phyloP scores from a whole-genome alignment of 2,797 vertebrate species.

The Pseudotriccus pelzelni region DNA sequence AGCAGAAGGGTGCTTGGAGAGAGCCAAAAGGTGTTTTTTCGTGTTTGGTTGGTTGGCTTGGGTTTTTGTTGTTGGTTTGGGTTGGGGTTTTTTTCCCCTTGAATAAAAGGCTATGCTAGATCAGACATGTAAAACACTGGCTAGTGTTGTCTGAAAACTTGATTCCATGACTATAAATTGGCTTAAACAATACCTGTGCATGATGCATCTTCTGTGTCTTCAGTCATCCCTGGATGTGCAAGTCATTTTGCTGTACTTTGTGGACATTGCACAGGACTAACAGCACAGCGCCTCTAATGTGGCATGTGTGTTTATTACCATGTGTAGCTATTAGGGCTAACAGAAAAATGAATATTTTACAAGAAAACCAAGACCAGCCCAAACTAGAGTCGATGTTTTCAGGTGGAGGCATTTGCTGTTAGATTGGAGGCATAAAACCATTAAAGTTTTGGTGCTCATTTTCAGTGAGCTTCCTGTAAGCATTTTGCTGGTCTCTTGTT shows the following conservation, averaged over 20 bases:
- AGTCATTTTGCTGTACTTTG: neutral
- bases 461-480: neutral
- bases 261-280: fast-evolving
- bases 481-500: fast-evolving
- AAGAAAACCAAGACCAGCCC: neutral
- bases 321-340: neutral
- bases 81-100: neutral
- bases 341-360: neutral
- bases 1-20: neutral
- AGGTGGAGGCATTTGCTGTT: neutral
- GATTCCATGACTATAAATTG: neutral
- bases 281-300: neutral
- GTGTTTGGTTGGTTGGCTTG: neutral
- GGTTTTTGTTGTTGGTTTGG: neutral
- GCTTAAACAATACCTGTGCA: neutral
- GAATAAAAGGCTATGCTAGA: neutral
- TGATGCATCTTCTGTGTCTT: neutral
- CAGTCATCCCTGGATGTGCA: fast-evolving
- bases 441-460: neutral
- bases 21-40: neutral
- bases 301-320: neutral
- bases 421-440: neutral
- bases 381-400: neutral
- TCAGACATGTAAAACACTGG: neutral
- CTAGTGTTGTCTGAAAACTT: neutral